Conservation (phyloP, 2,888 invertebrate species). For the Adelphocoris suturalis region DNA sequence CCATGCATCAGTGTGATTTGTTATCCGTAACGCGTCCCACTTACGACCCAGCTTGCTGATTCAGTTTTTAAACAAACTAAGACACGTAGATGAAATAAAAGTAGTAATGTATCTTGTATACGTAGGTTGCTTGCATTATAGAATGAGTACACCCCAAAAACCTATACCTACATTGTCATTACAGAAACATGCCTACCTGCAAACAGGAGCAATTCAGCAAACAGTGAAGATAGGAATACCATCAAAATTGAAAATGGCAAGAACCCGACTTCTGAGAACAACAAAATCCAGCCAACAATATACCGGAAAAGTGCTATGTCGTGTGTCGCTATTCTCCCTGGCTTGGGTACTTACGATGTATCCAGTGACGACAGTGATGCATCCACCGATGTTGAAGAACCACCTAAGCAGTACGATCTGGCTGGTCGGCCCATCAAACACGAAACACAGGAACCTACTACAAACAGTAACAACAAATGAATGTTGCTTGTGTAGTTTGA, state of each 20-base stretch:
- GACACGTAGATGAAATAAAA: too few relatives aligned
- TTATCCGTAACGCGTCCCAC: too few relatives aligned
- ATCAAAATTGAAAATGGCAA: neutral
- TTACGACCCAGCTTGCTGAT: too few relatives aligned
- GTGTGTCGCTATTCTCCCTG: constrained; percentile 90
- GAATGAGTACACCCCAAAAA: too few relatives aligned
- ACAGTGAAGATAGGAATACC: neutral
- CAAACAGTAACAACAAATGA: constrained; percentile 37
- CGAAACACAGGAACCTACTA: constrained; percentile 56
- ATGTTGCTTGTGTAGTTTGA: neutral
- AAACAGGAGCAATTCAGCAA: neutral
- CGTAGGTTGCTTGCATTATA: too few relatives aligned
- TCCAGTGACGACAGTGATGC: constrained; percentile 86
- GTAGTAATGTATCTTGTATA: too few relatives aligned
- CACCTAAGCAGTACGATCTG: constrained; percentile 77
- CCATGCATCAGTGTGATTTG: too few relatives aligned
- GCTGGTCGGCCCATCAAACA: constrained; percentile 75
- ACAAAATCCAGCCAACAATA: constrained; percentile 20
- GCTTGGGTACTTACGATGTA: constrained; percentile 88
- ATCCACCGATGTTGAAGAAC: constrained; percentile 82
- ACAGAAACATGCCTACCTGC: neutral
- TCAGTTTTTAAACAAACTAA: too few relatives aligned
- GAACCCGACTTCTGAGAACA: neutral
- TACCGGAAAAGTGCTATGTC: constrained; percentile 78
- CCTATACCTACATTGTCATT: too few relatives aligned